A percentile compares a stretch with the other conserved stretches of the same genome.
phyloP scores from a whole-genome alignment of 2,888 invertebrate species.

The Masnerella sp. region DNA sequence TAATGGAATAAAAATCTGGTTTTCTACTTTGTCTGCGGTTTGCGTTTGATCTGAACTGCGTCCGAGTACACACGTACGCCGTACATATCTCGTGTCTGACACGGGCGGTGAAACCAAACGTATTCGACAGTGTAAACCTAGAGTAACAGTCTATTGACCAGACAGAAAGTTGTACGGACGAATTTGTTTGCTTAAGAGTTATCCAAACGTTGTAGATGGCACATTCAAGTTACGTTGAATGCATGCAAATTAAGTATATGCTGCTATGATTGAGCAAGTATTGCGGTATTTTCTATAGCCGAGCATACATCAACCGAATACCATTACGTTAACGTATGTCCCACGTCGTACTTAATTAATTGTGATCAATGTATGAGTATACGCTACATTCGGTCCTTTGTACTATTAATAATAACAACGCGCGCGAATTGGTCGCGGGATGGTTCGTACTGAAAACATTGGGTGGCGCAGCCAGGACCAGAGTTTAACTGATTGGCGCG shows the following conservation, averaged over 20 bases:
- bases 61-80: no score
- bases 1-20: constrained; percentile 39
- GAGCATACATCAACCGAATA: constrained; percentile 45
- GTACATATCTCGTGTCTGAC: no score
- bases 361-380: constrained; percentile 45
- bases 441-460: constrained; percentile 4
- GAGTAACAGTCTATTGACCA: constrained; percentile 40
- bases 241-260: constrained; percentile 34
- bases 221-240: constrained; percentile 31
- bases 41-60: constrained; percentile 16
- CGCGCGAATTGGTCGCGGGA: no score
- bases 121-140: constrained; percentile 33
- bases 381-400: constrained; percentile 43
- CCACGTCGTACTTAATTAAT: constrained; percentile 45
- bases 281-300: constrained; percentile 50
- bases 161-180: constrained; percentile 38
- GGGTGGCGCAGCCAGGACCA: constrained; percentile 1
- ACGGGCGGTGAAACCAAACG: constrained; percentile 20
- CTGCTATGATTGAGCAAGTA: constrained; percentile 48
- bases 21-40: constrained; percentile 25
- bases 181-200: constrained; percentile 15
- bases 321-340: constrained; percentile 46
- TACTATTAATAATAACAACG: constrained; percentile 46
- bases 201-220: constrained; percentile 28
- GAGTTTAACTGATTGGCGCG: no score